Conservation (phyloP, 2,113 vertebrate species). For the Lycocorax pyrrhopterus region DNA sequence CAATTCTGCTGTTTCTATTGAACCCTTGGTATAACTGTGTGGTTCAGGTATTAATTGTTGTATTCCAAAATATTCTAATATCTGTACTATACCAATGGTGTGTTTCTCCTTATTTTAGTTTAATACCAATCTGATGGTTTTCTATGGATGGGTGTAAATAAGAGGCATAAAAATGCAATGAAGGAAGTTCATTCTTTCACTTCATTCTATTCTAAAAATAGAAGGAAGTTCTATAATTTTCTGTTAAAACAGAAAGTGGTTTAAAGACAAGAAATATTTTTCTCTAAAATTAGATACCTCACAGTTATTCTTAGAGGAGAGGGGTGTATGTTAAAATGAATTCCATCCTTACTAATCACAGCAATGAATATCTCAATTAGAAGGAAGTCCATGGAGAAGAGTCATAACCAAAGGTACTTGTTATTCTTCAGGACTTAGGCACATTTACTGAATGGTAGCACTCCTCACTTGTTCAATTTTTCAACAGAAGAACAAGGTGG, state of each 20-base stretch:
- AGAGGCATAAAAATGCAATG: background rate
- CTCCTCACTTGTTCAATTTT: background rate
- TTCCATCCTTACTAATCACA: background rate
- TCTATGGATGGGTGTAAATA: background rate
- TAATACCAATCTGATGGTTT: background rate
- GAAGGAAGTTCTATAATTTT: background rate
- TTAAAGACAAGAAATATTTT: background rate
- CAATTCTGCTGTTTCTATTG: background rate
- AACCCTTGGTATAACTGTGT: background rate
- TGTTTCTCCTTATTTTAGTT: background rate
- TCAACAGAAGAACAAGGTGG: background rate
- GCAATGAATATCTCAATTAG: background rate
- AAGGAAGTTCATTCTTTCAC: no score
- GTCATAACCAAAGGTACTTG: background rate
- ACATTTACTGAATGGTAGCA: background rate
- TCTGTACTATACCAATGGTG: background rate
- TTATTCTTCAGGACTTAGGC: background rate
- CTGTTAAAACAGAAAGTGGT: background rate
- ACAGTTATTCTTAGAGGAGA: background rate
- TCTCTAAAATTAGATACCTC: background rate
- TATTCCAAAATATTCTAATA: background rate
- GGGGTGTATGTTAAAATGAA: background rate
- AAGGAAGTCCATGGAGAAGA: background rate
- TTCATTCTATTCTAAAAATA: no score
- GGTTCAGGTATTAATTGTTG: background rate